These are phyloP conservation scores for Drepana falcataria DNA, from an alignment of 2,888 invertebrate species.

Conservation along the genomic window DNA sequence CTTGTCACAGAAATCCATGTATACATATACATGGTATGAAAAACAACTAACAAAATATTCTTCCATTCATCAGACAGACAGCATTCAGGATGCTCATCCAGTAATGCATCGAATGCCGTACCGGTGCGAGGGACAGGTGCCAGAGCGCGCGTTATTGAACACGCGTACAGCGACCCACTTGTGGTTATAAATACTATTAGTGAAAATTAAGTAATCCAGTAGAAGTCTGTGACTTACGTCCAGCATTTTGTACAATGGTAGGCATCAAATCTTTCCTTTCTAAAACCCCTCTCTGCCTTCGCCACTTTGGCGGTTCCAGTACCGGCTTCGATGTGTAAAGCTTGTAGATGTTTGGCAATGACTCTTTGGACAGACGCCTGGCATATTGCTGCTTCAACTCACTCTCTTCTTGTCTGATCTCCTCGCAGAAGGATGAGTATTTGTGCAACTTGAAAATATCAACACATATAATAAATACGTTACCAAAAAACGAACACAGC, in stretches of 20 bases:
- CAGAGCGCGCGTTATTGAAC: no score
- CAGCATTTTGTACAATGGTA: slow-evolving; percentile 28
- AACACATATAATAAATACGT: slow-evolving; percentile 7
- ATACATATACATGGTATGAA: no score
- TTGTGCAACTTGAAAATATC: slow-evolving; percentile 23
- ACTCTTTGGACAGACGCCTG: slow-evolving; percentile 27
- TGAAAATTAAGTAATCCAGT: no score
- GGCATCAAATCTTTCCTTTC: slow-evolving; percentile 39
- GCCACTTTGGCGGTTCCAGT: slow-evolving; percentile 14
- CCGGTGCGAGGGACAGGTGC: no score
- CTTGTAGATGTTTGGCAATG: slow-evolving; percentile 40
- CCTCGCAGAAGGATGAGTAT: slow-evolving; percentile 24
- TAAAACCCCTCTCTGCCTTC: slow-evolving; percentile 23
- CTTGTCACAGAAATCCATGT: no score
- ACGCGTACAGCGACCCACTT: no score
- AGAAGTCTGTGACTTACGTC: slow-evolving; percentile 16
- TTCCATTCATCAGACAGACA: no score
- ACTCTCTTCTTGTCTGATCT: slow-evolving; percentile 30
- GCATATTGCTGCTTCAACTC: slow-evolving; percentile 42
- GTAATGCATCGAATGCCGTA: no score
- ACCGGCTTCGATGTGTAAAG: slow-evolving; percentile 14
- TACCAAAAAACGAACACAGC: no score
- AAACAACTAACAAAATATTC: no score
- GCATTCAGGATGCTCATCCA: no score
- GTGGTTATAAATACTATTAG: no score